A percentile compares a stretch with the other conserved stretches of the same genome.
Conservation (phyloP, 2,113 vertebrate genomes). For the Trematocara zebra region DNA sequence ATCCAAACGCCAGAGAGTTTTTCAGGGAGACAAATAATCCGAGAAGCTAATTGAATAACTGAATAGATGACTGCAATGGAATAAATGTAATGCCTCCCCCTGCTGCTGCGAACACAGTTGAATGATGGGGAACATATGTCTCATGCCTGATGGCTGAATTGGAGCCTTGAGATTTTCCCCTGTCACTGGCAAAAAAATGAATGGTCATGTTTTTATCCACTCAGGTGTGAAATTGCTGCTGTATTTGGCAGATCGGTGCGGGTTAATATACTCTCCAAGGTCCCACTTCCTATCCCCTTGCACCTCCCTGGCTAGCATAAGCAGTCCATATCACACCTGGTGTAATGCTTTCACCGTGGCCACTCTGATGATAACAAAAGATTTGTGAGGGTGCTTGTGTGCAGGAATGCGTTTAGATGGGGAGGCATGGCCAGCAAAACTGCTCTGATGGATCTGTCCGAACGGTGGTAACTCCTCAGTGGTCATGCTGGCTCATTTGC, state of each 20-base stretch:
- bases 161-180: slow-evolving; percentile 27
- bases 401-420: slow-evolving; percentile 26
- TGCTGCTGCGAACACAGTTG: not conserved
- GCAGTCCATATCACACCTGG: slow-evolving; percentile 3
- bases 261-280: slow-evolving; percentile 64
- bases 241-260: slow-evolving; percentile 59
- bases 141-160: slow-evolving; percentile 23
- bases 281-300: slow-evolving; percentile 7
- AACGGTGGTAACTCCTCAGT: slow-evolving; percentile 13
- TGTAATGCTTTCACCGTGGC: slow-evolving; percentile 11
- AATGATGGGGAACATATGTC: slow-evolving; percentile 31
- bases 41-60: slow-evolving; percentile 16
- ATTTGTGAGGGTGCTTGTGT: slow-evolving; percentile 40
- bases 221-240: slow-evolving; percentile 72
- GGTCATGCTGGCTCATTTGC: slow-evolving; percentile 27
- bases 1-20: not conserved
- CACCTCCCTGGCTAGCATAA: not conserved
- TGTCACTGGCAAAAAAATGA: slow-evolving; percentile 54
- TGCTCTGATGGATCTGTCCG: slow-evolving; percentile 16
- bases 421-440: slow-evolving; percentile 10
- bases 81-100: not conserved
- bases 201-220: slow-evolving; percentile 64
- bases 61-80: slow-evolving; percentile 7
- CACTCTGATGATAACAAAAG: slow-evolving; percentile 47
- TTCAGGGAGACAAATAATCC: not conserved